phyloP scores from a whole-genome alignment of 64 coral and sea anemone species.

The Anthopleura sola region DNA sequence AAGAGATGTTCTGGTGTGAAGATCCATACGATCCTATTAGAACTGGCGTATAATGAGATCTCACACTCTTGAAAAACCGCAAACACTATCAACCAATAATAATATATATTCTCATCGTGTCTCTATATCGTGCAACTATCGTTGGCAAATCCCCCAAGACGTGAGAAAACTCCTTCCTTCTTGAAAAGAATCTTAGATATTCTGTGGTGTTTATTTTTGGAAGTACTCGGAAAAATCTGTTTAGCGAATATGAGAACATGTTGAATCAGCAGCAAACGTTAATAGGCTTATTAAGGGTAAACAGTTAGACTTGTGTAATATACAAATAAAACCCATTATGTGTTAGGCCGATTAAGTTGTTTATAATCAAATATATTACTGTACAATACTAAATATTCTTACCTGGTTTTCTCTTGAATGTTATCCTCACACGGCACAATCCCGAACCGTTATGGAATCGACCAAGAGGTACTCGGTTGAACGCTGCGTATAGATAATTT shows the following conservation, averaged over 20 bases:
- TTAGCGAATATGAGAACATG: neutral
- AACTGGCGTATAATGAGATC: neutral
- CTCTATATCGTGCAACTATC: neutral
- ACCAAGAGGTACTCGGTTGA: slow-evolving; percentile 65
- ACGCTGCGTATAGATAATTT: slow-evolving; percentile 38
- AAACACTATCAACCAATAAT: neutral
- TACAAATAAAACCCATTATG: neutral
- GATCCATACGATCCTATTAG: neutral
- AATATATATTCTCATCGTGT: neutral
- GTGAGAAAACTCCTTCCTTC: neutral
- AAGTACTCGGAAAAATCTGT: neutral
- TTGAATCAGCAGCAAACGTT: neutral
- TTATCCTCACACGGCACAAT: slow-evolving; percentile 59
- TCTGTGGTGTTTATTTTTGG: neutral
- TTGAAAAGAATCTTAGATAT: neutral
- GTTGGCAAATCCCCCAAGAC: neutral
- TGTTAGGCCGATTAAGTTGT: neutral
- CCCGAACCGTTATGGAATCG: slow-evolving; percentile 56
- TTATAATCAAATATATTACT: neutral
- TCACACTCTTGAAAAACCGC: neutral
- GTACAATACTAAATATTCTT: slow-evolving; percentile 8
- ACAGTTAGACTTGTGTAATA: neutral
- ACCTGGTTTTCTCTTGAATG: slow-evolving; percentile 27
- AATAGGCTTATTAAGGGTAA: slow-evolving; percentile 11
- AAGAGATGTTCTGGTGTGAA: neutral